Evolutionary conservation across 2,797 vertebrate genomes (phyloP).

Genomic region (Argentina silus): DNA sequence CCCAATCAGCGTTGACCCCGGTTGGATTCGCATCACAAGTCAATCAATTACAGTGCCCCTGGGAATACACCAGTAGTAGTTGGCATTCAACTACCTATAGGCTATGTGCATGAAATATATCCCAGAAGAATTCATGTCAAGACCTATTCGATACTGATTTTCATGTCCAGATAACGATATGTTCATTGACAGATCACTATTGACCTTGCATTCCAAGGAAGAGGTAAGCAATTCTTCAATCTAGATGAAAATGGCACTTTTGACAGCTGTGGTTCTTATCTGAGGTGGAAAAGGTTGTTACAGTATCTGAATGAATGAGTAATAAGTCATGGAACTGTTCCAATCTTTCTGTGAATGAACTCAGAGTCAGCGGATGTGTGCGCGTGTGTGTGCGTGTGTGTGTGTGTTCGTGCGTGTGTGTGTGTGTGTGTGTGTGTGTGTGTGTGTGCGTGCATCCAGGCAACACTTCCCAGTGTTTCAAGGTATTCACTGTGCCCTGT

Average conservation of each 20-base stretch:
- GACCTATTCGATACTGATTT: too few relatives aligned
- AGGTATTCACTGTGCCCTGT: conserved; percentile 46
- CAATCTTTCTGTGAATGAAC: conserved; percentile 46
- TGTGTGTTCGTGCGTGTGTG: conserved; percentile 22
- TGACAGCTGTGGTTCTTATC: not conserved
- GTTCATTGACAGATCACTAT: too few relatives aligned
- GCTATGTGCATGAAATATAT: too few relatives aligned
- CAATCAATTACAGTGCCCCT: not conserved
- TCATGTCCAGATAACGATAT: too few relatives aligned
- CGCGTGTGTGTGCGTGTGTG: conserved; percentile 27
- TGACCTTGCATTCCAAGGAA: not conserved
- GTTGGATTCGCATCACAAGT: conserved; percentile 17
- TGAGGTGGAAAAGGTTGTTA: not conserved
- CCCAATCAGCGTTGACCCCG: conserved; percentile 38
- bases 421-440: conserved; percentile 27
- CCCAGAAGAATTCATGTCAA: too few relatives aligned
- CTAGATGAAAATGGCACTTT: not conserved
- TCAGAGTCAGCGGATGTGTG: conserved; percentile 11
- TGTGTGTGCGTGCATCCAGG: conserved; percentile 29
- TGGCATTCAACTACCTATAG: too few relatives aligned
- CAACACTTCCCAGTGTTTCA: conserved; percentile 25
- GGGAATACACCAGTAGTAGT: too few relatives aligned
- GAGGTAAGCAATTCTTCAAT: not conserved
- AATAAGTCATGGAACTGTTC: conserved; percentile 27
- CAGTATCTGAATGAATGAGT: not conserved